phyloP scores from a whole-genome alignment of 2,888 invertebrate genomes.

The Galerucella calmariensis region DNA sequence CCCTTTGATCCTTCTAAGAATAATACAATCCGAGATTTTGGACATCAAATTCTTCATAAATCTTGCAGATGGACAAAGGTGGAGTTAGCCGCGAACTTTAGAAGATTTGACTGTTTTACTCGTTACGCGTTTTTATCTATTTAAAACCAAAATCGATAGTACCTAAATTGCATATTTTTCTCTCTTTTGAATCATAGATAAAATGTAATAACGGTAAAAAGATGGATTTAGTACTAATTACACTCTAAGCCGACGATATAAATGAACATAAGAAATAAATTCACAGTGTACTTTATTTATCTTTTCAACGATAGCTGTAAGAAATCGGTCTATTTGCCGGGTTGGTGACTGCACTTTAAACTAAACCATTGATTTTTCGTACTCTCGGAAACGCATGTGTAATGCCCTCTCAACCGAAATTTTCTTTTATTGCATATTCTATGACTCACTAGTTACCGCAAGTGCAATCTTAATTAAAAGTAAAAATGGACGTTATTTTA shows the following conservation, averaged over 20 bases:
- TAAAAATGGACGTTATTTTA: slow-evolving; percentile 52
- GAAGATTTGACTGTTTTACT: too few species aligned
- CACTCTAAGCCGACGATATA: too few species aligned
- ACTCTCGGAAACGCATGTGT: slow-evolving; percentile 48
- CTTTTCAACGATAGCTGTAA: not conserved
- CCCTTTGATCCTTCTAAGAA: too few species aligned
- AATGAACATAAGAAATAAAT: not conserved
- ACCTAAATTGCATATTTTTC: too few species aligned
- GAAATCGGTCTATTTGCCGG: slow-evolving; percentile 18
- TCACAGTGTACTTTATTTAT: not conserved
- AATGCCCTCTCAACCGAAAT: slow-evolving; percentile 38
- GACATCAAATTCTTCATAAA: too few species aligned
- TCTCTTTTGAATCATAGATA: too few species aligned
- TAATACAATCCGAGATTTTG: too few species aligned
- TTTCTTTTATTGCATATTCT: slow-evolving; percentile 42
- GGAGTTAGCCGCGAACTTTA: too few species aligned
- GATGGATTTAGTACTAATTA: too few species aligned
- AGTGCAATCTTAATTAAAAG: slow-evolving; percentile 18
- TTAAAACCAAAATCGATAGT: too few species aligned
- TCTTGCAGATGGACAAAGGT: too few species aligned
- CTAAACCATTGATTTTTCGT: slow-evolving; percentile 50
- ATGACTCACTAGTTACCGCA: slow-evolving; percentile 38
- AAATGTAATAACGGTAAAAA: slow-evolving; percentile 7
- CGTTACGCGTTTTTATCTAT: too few species aligned
- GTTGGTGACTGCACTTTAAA: slow-evolving; percentile 30